Evolutionary conservation across 37 sponge, comb jelly and placozoan species (phyloP).

Genomic region (Ianthella basta): DNA sequence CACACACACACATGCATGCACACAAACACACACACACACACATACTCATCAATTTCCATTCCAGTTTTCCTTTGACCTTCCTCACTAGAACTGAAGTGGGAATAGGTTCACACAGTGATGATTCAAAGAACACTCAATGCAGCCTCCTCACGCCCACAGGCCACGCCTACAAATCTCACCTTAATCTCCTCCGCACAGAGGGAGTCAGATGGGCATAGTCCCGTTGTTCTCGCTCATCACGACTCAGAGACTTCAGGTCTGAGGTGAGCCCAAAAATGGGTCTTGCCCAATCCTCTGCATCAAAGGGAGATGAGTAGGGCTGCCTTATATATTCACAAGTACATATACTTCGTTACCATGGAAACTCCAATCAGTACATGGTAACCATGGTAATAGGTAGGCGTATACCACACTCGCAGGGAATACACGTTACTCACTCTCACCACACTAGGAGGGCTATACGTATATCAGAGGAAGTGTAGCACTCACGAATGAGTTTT

Average conservation of each 20-base stretch:
- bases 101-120: not conserved
- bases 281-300: slow-evolving; percentile 91
- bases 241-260: slow-evolving; percentile 80
- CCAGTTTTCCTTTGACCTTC: slow-evolving; percentile 37
- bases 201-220: slow-evolving; percentile 78
- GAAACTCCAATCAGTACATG: not conserved
- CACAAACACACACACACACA: not conserved
- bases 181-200: slow-evolving; percentile 62
- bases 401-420: not conserved
- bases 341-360: no score
- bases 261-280: slow-evolving; percentile 96
- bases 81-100: slow-evolving; percentile 22
- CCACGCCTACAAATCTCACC: slow-evolving; percentile 28
- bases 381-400: not conserved
- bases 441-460: not conserved
- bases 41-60: slow-evolving; percentile 38
- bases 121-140: no score
- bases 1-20: slow-evolving; percentile 27
- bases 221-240: slow-evolving; percentile 92
- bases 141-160: no score
- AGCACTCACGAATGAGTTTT: slow-evolving; percentile 84
- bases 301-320: slow-evolving; percentile 10
- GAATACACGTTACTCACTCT: not conserved
- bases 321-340: no score
- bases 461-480: not conserved